These are phyloP conservation scores for Amphimallon solstitiale DNA, from an alignment of 2,888 invertebrate species.

Conservation along the genomic window DNA sequence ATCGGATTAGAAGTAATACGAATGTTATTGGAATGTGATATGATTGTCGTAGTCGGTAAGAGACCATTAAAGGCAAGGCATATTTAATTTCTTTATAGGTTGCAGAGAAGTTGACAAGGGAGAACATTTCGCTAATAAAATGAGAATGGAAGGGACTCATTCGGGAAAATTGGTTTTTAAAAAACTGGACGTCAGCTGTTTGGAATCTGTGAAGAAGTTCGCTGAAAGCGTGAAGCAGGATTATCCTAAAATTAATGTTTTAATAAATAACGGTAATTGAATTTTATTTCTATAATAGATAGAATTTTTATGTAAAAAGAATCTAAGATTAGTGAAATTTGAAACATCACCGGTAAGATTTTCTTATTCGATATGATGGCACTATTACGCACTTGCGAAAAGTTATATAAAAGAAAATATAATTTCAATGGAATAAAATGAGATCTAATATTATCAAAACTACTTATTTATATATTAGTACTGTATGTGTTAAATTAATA, in stretches of 20 bases:
- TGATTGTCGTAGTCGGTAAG: conserved; percentile 79
- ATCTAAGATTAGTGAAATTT: no score
- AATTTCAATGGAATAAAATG: no score
- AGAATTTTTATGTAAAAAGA: no score
- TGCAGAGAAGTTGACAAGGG: conserved; percentile 75
- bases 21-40: conserved; percentile 79
- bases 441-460: no score
- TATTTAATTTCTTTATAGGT: conserved; percentile 67
- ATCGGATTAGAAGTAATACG: conserved; percentile 83
- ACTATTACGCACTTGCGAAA: no score
- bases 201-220: conserved; percentile 81
- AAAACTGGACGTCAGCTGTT: conserved; percentile 78
- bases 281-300: background rate
- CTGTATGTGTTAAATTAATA: no score
- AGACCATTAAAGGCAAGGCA: conserved; percentile 28
- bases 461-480: no score
- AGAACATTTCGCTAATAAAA: conserved; percentile 62
- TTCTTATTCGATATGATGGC: no score
- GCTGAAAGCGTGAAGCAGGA: conserved; percentile 72
- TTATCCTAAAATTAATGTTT: conserved; percentile 74
- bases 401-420: no score
- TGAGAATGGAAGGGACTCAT: conserved; percentile 66
- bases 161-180: conserved; percentile 73
- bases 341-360: no score
- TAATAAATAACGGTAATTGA: conserved; percentile 82